Base-by-base conservation (phyloP, 2,113 vertebrate species). In the Danio rerio region DNA sequence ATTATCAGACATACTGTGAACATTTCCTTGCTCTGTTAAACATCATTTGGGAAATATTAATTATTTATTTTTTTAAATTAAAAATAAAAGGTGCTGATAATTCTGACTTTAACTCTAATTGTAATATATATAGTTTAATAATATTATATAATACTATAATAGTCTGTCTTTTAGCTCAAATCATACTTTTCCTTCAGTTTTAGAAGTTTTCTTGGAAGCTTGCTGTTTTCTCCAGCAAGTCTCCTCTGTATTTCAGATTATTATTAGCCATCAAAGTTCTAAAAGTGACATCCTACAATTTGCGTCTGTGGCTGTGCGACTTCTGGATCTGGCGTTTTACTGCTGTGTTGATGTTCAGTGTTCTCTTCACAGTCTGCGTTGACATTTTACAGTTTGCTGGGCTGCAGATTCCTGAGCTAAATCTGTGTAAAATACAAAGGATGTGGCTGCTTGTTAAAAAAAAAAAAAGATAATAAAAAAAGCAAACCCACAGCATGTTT, bases 381-480 rank as follows among this genome's bases (percentile, higher is more conserved):
- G 58, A 63, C 58, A 77, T 21, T 77, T 77, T 63, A 85, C 40
- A 47, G 63, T 81, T n/a, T 21, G 8, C 15, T 6, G 1, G 50
- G 20, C 10, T 61, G 70, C 12, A 53, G 20, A 43, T 62, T 77
- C 49, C 61, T 10, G 61, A 20, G 58, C 72, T 81, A 77, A 61
- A 75, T 59, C 21, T n/a, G 15, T 31, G 56, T 63, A 62, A 76
- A 78, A 83, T 47, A 81, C 74, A 66, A 66, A 76, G 74, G 83
- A 81, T 73, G 83, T 84, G 83, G 78, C 49, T 42, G 18, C 52
- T 43, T 42, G 72, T 81, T n/a, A n/a, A 81, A 63, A 81, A 84
- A 31, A 31, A 31, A 31, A 31, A 31, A 31, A 31, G 3, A 31
- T 2, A 31, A 31, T 2, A 31, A 31, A 31, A 31, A 31, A 76